These are phyloP conservation scores for Enteromius treurensis DNA, from an alignment of 2,797 vertebrate species.

Conservation along the genomic window DNA sequence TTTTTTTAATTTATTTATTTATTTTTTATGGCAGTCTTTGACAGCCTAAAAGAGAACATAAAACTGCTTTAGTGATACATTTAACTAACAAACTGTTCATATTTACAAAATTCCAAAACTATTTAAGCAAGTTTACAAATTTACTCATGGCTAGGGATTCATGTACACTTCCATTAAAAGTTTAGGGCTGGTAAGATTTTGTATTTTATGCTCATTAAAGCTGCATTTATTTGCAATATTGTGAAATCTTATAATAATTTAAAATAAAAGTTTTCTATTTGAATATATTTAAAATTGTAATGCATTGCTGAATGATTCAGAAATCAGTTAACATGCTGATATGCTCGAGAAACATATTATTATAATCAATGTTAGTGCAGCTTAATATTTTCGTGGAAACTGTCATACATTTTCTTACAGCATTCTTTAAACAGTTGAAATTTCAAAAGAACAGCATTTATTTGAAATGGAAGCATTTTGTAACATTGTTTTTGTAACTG, in stretches of 20 bases:
- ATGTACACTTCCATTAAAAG: neutral
- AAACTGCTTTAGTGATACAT: neutral
- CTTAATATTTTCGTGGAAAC: neutral
- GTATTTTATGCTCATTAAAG: neutral
- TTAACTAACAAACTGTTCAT: neutral
- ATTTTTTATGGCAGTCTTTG: neutral
- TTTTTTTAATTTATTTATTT: too few relatives aligned
- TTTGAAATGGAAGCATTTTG: neutral
- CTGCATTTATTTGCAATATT: neutral
- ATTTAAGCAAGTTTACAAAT: neutral
- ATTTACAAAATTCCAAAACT: neutral
- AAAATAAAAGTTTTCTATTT: neutral
- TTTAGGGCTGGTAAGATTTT: neutral
- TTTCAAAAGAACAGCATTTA: neutral
- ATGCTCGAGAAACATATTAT: neutral
- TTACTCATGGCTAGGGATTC: neutral
- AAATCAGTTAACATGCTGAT: neutral
- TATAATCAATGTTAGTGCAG: neutral
- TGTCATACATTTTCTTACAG: neutral
- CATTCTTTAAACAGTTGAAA: neutral
- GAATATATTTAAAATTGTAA: neutral
- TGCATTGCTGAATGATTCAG: neutral
- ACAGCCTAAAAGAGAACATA: neutral
- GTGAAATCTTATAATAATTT: neutral
- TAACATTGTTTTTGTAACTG: neutral